Evolutionary conservation across 1,140 invertebrate genomes (phyloP).

Genomic region (Tetramorium simillimum): DNA sequence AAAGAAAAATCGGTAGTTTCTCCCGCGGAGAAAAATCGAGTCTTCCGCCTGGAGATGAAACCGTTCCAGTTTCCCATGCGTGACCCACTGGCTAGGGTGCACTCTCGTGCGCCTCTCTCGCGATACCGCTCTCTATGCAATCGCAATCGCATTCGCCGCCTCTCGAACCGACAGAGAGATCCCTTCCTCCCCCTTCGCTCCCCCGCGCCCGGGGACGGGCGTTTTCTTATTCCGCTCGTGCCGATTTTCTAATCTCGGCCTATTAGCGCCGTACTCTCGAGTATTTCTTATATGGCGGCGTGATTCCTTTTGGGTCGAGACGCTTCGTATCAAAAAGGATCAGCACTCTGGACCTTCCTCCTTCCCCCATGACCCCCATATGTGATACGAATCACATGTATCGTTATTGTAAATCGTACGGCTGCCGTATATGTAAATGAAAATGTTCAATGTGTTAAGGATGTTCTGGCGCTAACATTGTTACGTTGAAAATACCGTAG

Average conservation of each 20-base stretch:
- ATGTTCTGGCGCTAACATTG: no score
- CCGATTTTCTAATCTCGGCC: slow-evolving; percentile 42
- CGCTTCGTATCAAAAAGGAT: not conserved
- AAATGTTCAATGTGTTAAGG: not conserved
- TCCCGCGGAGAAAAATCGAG: slow-evolving; percentile 68
- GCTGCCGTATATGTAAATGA: not conserved
- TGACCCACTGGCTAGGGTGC: slow-evolving; percentile 65
- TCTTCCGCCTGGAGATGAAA: slow-evolving; percentile 69
- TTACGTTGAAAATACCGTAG: no score
- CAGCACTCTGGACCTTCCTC: not conserved
- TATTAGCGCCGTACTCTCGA: slow-evolving; percentile 4
- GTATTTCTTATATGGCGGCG: slow-evolving; percentile 15
- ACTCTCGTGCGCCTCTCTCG: slow-evolving; percentile 40
- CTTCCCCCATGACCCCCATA: not conserved
- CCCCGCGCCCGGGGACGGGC: not conserved
- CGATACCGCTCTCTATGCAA: slow-evolving; percentile 32
- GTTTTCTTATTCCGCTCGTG: slow-evolving; percentile 46
- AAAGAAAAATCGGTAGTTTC: slow-evolving; percentile 74
- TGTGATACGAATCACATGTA: not conserved
- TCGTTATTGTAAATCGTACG: not conserved
- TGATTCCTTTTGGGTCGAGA: not conserved
- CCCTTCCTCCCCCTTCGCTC: not conserved
- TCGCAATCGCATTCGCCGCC: slow-evolving; percentile 31
- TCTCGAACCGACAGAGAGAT: slow-evolving; percentile 23
- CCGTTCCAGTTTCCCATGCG: slow-evolving; percentile 72